Base-by-base conservation (phyloP, 2,797 vertebrate species). In the Naso thynnoides region DNA sequence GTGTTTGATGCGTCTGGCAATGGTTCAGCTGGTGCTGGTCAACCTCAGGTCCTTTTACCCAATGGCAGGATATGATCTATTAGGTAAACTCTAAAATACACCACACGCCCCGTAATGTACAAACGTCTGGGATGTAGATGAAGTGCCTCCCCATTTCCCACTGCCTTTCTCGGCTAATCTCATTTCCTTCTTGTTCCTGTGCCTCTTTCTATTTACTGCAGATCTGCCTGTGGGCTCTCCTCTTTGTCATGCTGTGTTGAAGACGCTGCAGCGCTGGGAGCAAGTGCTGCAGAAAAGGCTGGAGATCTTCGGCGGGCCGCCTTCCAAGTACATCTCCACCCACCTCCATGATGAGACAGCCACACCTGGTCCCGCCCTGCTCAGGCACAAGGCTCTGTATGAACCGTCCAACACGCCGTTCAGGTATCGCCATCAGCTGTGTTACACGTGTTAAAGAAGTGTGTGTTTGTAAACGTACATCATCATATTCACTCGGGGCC, bases 361-460 rank as follows among this genome's bases (percentile, higher is more conserved):
- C 7, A 85, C 95, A 54, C 93, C 95, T 39, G 98, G 98, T 24
- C 98, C 97, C 4, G 98, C 98, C 14, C 92, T 99, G 73, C 96
- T 99, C 73, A 94, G 97, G 59, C 98, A 99, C 90, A 99, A 99
- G 88, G 95, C 95, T 73, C 94, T 99, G 75, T 93, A 97, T 13
- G 98, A 99, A 81, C 97, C 97, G 29, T 92, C 96, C 73, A 99
- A 99, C 93, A 98, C 96, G 33, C 98, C 98, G 5, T 99, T 99
- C 92, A 97, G 93, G 98, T 97, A 88, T 21, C 4, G 21, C 29
- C 29, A 21, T 19, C n/a, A 50, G 31, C 59, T 26, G 7, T 2
- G 18, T 19, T 31, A 31, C 26, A 47, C 5, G 33, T 21, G n/a
- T 4, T 19, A 0, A 62, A 33, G 31, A 33, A 33, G 21, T 13